Evolutionary conservation across 2,888 invertebrate species (phyloP), one percentile per base, ranked within the genome.

Genomic region (Hypena proboscidalis): DNA sequence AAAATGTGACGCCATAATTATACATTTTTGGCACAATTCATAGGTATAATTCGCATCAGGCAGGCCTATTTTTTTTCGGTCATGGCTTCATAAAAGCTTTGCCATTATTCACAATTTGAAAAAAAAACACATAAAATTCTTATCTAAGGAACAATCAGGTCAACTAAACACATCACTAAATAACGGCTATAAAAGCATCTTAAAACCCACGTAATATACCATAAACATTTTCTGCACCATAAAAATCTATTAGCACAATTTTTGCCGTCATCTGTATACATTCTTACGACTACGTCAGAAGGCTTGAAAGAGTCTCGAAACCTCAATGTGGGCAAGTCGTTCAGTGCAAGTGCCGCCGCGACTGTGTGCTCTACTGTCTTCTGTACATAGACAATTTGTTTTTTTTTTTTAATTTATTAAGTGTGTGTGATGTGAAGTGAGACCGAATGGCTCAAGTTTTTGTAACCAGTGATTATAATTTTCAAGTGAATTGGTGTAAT

Each of bases 281-380:
- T 81, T 80, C 73, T 58, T 71, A 81, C 61, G 67, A 76, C 89
- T 85, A 74, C 74, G 77, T 74, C 77, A 67, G 74, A 74, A 75
- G 75, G 75, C 78, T 79, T 79, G 82, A 85, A 84, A 85, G 85
- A 84, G 84, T 89, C 85, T 86, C 81, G 72, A 76, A 77, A 72
- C 71, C 80, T 80, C 75, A 82, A 82, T 79, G 82, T 80, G 76
- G 76, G 77, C 65, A 73, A 68, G 68, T 68, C 75, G 73, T 74
- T 85, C 90, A 88, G 88, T 88, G 64, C 76, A 83, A 79, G 80
- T 82, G 87, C 85, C 82, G 77, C 78, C 76, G 84, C 55, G 78
- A 74, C 79, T 74, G 77, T 78, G 88, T 85, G 83, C 84, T 82
- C 81, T 84, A 84, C 80, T 72, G 80, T 45, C 10, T 21, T 22